Evolutionary conservation across 2,888 invertebrate species (phyloP).

Genomic region (Luperina nickerlii): DNA sequence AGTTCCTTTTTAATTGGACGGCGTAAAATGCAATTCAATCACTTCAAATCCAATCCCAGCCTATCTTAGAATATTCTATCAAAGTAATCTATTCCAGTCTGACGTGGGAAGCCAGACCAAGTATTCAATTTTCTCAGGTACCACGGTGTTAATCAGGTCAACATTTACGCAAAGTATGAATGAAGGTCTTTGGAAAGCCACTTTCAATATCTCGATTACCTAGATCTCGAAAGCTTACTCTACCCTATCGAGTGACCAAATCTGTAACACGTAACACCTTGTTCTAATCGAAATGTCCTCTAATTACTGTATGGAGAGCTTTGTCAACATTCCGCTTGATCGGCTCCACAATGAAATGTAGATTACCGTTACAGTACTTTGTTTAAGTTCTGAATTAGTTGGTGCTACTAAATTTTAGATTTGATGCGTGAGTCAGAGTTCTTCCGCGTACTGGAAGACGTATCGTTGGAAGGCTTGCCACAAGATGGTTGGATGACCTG

Average conservation of each 20-base stretch:
- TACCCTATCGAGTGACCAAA: conserved; percentile 50
- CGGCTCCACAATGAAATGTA: conserved; percentile 59
- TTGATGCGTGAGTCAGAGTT: background rate
- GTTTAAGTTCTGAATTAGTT: conserved; percentile 42
- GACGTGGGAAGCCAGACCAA: background rate
- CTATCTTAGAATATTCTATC: background rate
- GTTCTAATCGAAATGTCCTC: conserved; percentile 53
- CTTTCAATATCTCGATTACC: conserved; percentile 22
- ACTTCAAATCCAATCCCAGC: background rate
- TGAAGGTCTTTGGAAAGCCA: background rate
- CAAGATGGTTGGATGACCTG: background rate
- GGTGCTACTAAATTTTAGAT: conserved; percentile 25
- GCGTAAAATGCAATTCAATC: background rate
- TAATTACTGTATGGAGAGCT: conserved; percentile 70
- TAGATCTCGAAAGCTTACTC: conserved; percentile 43
- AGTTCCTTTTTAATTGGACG: background rate
- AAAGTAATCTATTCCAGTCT: background rate
- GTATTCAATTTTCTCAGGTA: background rate
- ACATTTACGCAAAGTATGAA: conserved; percentile 34
- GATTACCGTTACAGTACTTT: conserved; percentile 50
- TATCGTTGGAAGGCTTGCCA: background rate
- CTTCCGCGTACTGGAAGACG: background rate
- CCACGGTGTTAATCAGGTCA: background rate
- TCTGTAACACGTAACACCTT: conserved; percentile 49
- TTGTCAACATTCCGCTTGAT: conserved; percentile 70